phyloP scores from a whole-genome alignment of 1,140 invertebrate genomes.

The Heliconius congener region DNA sequence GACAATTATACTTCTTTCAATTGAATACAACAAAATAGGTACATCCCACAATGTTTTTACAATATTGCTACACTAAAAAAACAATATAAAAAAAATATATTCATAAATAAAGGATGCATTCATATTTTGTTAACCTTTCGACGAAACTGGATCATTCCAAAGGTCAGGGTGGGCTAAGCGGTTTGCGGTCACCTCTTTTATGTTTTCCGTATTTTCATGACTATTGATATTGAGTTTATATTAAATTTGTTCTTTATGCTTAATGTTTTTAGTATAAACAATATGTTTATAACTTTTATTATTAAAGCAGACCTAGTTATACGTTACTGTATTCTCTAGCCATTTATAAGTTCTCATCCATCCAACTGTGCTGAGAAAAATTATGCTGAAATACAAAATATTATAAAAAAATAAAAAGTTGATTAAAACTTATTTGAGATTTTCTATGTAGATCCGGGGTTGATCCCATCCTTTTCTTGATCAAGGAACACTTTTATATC shows the following conservation, averaged over 20 bases:
- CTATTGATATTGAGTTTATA: neutral
- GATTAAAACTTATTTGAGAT: too few relatives aligned
- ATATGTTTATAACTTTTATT: neutral
- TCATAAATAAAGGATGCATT: slow-evolving; percentile 10
- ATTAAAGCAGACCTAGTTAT: neutral
- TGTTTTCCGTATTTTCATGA: slow-evolving; percentile 16
- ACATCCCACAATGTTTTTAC: neutral
- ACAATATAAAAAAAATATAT: neutral
- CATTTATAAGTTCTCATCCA: too few relatives aligned
- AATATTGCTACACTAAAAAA: neutral
- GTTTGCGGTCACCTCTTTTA: slow-evolving; percentile 18
- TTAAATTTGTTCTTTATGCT: neutral
- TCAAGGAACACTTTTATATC: too few relatives aligned
- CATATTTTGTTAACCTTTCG: neutral
- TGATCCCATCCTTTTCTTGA: too few relatives aligned
- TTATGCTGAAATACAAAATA: too few relatives aligned
- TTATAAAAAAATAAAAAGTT: too few relatives aligned
- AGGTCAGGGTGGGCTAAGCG: slow-evolving; percentile 11
- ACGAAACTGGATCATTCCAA: slow-evolving; percentile 16
- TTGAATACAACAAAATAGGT: neutral
- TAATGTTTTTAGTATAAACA: neutral
- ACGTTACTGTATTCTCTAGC: neutral
- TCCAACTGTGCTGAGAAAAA: too few relatives aligned
- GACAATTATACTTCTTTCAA: neutral
- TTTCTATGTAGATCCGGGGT: too few relatives aligned